A percentile compares a stretch with the other conserved stretches of the same genome.
Evolutionary conservation across 2,113 vertebrate genomes (phyloP).

Genomic region (Edolisoma coerulescens): DNA sequence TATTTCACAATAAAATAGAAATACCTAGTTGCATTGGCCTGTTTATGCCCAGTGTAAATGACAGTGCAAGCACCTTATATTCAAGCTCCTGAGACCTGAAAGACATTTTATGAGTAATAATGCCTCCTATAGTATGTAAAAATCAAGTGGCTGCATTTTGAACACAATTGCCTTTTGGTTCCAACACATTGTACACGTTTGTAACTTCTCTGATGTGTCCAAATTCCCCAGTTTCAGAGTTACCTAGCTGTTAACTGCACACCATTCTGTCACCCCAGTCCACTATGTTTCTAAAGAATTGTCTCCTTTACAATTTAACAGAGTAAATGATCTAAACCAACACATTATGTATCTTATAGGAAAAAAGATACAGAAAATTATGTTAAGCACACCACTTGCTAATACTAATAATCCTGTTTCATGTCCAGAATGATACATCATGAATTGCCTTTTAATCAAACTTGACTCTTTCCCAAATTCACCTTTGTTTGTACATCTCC

Average conservation of each 20-base stretch:
- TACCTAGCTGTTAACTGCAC: background rate
- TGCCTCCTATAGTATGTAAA: background rate
- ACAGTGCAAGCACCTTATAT: background rate
- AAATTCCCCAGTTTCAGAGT: background rate
- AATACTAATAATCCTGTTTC: background rate
- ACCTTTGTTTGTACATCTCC: background rate
- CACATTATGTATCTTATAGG: background rate
- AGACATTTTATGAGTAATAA: background rate
- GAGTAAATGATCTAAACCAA: background rate
- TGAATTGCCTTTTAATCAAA: background rate
- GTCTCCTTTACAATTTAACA: background rate
- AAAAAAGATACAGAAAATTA: background rate
- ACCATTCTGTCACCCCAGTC: background rate
- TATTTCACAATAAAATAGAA: background rate
- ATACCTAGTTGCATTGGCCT: background rate
- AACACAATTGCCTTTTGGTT: background rate
- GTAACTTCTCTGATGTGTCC: background rate
- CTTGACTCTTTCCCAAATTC: background rate
- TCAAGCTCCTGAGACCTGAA: background rate
- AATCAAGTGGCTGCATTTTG: background rate
- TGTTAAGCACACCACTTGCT: background rate
- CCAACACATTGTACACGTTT: background rate
- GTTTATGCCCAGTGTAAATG: background rate
- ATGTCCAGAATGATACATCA: background rate
- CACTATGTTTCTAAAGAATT: background rate